Conservation (phyloP, 2,888 invertebrate genomes). For the Zhuqinia jingwanae region DNA sequence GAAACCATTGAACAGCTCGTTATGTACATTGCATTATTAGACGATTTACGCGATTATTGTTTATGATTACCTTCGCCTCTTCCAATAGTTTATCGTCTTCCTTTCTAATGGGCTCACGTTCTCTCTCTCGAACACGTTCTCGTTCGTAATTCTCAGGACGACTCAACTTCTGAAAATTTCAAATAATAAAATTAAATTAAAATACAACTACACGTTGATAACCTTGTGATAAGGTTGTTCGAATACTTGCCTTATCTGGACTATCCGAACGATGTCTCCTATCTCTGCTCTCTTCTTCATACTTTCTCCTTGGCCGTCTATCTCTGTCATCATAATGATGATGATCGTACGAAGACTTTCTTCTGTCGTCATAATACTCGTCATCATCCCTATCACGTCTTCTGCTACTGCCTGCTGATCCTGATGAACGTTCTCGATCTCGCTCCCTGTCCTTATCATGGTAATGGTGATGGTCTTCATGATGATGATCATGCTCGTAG, state of each 20-base stretch:
- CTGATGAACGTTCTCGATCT: constrained; percentile 45
- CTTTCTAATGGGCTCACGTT: constrained; percentile 51
- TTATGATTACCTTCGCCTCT: constrained; percentile 76
- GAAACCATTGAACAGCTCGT: neutral
- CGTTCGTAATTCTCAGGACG: constrained; percentile 29
- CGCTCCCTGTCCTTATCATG: constrained; percentile 20
- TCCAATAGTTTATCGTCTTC: constrained; percentile 69
- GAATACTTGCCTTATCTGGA: constrained; percentile 52
- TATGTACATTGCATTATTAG: too few relatives aligned
- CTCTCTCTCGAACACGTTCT: constrained; percentile 44
- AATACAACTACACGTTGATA: too few relatives aligned
- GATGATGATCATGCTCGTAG: constrained; percentile 32
- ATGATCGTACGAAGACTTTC: constrained; percentile 50
- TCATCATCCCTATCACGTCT: constrained; percentile 52
- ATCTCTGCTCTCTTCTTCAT: constrained; percentile 44
- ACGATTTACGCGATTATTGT: too few relatives aligned
- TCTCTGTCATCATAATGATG: constrained; percentile 52
- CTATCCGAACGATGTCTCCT: constrained; percentile 50
- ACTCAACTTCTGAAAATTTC: constrained; percentile 46
- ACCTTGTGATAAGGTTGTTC: too few relatives aligned
- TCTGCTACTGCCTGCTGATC: constrained; percentile 18
- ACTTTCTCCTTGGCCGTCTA: constrained; percentile 47
- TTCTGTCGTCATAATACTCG: constrained; percentile 59
- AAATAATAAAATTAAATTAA: too few relatives aligned
- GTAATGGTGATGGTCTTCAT: constrained; percentile 10